phyloP scores from a whole-genome alignment of 2,888 invertebrate species.

The Seira musarum region DNA sequence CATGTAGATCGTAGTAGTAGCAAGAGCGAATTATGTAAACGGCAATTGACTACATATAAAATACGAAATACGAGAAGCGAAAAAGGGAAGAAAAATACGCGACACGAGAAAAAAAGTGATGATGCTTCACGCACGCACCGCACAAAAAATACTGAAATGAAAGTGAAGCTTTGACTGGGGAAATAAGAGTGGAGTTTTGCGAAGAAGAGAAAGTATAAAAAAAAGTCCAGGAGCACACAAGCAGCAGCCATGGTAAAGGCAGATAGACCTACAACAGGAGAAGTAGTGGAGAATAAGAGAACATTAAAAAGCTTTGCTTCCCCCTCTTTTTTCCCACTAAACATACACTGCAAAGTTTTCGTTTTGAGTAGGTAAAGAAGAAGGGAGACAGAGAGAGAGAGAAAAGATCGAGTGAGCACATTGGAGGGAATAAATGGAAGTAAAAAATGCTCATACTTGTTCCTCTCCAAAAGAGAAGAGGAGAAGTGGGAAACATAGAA shows the following conservation, averaged over 20 bases:
- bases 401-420: constrained; percentile 7
- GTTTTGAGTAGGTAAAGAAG: not conserved
- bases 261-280: constrained; percentile 11
- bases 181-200: constrained; percentile 37
- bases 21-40: constrained; percentile 5
- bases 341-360: not conserved
- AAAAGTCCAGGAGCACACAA: no score
- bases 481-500: not conserved
- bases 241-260: not conserved
- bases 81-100: constrained; percentile 56
- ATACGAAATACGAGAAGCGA: constrained; percentile 38
- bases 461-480: constrained; percentile 32
- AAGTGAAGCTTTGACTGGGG: constrained; percentile 42
- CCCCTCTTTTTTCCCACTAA: not conserved
- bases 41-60: constrained; percentile 16
- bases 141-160: constrained; percentile 57
- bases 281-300: constrained; percentile 23
- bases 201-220: constrained; percentile 17
- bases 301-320: not conserved
- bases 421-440: constrained; percentile 37
- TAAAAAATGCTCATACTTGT: constrained; percentile 54
- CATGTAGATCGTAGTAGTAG: not conserved
- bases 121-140: constrained; percentile 51
- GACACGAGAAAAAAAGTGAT: constrained; percentile 37
- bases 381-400: constrained; percentile 24